Percentiles rank a stretch among this genome's conserved stretches.
These are phyloP conservation scores for Thymelicus sylvestris DNA, from an alignment of 2,888 invertebrate species.

Conservation along the genomic window DNA sequence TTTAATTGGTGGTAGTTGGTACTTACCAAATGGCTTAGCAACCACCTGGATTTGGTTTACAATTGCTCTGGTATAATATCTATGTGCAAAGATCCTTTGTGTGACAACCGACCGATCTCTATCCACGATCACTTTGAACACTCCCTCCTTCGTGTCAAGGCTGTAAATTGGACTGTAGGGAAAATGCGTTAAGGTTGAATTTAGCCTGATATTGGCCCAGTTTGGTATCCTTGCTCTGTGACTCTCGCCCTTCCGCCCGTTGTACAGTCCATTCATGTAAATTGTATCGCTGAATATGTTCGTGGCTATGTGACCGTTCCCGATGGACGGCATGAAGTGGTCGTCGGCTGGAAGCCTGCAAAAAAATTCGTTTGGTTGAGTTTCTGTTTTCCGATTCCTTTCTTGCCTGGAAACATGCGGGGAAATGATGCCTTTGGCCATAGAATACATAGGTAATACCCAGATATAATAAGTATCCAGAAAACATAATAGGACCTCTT, in stretches of 20 bases:
- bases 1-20: no score
- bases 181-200: constrained; percentile 70
- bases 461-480: no score
- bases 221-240: constrained; percentile 86
- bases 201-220: constrained; percentile 82
- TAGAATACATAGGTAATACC: no score
- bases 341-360: constrained; percentile 81
- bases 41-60: constrained; percentile 79
- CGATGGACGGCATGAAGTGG: constrained; percentile 84
- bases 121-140: constrained; percentile 76
- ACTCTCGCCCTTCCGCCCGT: constrained; percentile 82
- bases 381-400: no score
- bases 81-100: constrained; percentile 78
- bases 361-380: constrained; percentile 36
- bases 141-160: constrained; percentile 74
- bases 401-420: no score
- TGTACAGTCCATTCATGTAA: constrained; percentile 86
- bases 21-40: constrained; percentile 70
- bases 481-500: no score
- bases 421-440: no score
- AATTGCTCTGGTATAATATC: constrained; percentile 77
- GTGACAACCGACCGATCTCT: constrained; percentile 76
- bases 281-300: constrained; percentile 85
- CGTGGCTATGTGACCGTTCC: constrained; percentile 86
- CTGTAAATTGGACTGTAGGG: constrained; percentile 73